Evolutionary conservation across 1,140 invertebrate genomes (phyloP), one percentile per base, ranked within the genome.

Genomic region (Brachystomella parvula): DNA sequence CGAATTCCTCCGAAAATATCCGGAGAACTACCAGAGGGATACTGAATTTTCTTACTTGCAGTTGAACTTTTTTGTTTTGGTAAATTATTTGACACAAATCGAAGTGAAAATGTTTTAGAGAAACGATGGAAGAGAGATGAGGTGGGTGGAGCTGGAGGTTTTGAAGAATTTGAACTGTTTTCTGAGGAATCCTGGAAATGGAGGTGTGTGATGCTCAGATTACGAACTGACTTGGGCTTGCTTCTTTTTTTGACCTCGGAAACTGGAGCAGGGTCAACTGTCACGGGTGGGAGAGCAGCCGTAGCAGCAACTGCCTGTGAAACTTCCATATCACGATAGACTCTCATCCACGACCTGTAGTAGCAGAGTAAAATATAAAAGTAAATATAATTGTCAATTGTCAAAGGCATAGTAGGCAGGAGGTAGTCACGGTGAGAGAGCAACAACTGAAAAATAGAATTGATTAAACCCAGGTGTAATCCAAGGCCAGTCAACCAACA

Each of bases 21-120:
- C 24, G 71, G 71, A 6, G 65, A 68, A 56, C 68, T 68, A 44
- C 68, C 71, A 26, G 64, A 35, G 24, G 53, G 57, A 29, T 44
- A 60, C 57, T 33, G 59, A 32, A 44, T 62, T 68, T 19, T 47
- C 58, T 32, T 66, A 65, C 26, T 69, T 62, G 1, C 29, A 28
- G 56, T 15, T 26, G 29, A 65, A 56, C 63, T 15, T 65, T 65
- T 9, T 47, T 65, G 24, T 44, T 49, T 0, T 35, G 35, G n/a
- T 33, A 58, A 58, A 63, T 57, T 57, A 2, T 39, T 60, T 33
- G 57, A 57, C 31, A 68, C 66, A 44, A 72, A 72, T 31, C 71
- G 57, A 12, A 72, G 47, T 12, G 68, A 70, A 32, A 72, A 72
- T 3, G 71, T 72, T 66, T 72, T 72, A 15, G 71, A 72, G 61